Percentiles rank a stretch among this genome's conserved stretches.
Conservation (phyloP, 1,140 invertebrate species). For the Anadara kagoshimensis region DNA sequence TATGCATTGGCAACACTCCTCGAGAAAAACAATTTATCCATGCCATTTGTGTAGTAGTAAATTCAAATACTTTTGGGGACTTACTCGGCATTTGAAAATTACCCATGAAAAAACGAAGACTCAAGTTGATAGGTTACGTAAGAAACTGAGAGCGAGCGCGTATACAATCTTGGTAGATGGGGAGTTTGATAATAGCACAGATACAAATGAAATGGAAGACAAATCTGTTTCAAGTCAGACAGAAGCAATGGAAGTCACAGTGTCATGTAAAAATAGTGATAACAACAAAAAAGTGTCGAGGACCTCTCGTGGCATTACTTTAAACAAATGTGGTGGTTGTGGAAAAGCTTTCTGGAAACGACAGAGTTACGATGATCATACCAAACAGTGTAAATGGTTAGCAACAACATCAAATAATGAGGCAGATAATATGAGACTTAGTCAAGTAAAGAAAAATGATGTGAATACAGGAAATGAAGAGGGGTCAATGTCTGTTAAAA, state of each 20-base stretch:
- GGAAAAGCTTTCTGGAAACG: slow-evolving; percentile 48
- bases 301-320: slow-evolving; percentile 4
- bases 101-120: slow-evolving; percentile 67
- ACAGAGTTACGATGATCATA: slow-evolving; percentile 29
- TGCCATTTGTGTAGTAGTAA: slow-evolving; percentile 69
- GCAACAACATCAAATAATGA: too few species aligned
- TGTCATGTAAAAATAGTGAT: background rate
- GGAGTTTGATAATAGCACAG: background rate
- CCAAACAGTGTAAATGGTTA: slow-evolving; percentile 17
- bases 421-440: too few species aligned
- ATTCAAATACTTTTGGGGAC: slow-evolving; percentile 69
- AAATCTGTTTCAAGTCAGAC: too few species aligned
- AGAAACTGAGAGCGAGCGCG: slow-evolving; percentile 48
- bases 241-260: too few species aligned
- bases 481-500: too few species aligned
- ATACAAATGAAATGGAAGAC: background rate
- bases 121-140: slow-evolving; percentile 64
- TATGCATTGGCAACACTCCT: slow-evolving; percentile 65
- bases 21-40: slow-evolving; percentile 51
- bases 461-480: too few species aligned
- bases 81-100: slow-evolving; percentile 66
- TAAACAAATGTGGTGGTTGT: slow-evolving; percentile 49
- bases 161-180: slow-evolving; percentile 10
- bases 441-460: too few species aligned
- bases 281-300: background rate